Percentiles rank a stretch among this genome's conserved stretches.
Conservation (phyloP, 2,113 vertebrate species). For the Hemiprocne comata region DNA sequence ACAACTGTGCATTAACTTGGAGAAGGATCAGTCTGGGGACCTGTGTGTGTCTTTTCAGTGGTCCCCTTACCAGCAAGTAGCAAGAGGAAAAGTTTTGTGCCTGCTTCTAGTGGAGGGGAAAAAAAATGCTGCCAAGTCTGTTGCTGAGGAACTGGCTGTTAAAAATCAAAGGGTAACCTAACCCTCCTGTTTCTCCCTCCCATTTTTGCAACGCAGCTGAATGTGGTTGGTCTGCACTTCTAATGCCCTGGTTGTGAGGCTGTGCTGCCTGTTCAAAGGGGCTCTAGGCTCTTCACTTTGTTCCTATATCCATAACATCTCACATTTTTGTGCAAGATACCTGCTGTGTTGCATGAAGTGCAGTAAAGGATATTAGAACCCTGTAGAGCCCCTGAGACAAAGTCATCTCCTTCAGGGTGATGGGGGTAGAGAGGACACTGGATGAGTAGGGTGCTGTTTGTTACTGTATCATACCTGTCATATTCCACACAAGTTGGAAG, state of each 20-base stretch:
- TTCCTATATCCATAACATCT: fast-evolving
- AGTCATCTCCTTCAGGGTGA: neutral
- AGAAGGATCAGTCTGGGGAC: no score
- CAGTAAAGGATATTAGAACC: neutral
- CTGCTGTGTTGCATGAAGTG: fast-evolving
- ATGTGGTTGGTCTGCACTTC: neutral
- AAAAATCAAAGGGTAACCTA: neutral
- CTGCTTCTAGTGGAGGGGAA: neutral
- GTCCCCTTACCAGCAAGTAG: neutral
- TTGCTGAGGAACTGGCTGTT: neutral
- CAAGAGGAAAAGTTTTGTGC: neutral
- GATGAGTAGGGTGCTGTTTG: neutral
- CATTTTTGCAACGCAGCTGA: neutral
- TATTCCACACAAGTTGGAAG: neutral
- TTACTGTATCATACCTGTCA: fast-evolving
- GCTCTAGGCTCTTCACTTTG: fast-evolving
- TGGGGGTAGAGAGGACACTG: neutral
- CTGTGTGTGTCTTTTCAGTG: neutral
- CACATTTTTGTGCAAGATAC: neutral
- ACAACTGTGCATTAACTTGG: neutral
- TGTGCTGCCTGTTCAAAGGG: neutral
- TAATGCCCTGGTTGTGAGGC: neutral
- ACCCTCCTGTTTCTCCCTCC: neutral
- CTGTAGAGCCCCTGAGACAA: neutral
- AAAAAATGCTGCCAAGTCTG: neutral